Conservation (phyloP, 2,888 invertebrate species). For the Seira musarum region DNA sequence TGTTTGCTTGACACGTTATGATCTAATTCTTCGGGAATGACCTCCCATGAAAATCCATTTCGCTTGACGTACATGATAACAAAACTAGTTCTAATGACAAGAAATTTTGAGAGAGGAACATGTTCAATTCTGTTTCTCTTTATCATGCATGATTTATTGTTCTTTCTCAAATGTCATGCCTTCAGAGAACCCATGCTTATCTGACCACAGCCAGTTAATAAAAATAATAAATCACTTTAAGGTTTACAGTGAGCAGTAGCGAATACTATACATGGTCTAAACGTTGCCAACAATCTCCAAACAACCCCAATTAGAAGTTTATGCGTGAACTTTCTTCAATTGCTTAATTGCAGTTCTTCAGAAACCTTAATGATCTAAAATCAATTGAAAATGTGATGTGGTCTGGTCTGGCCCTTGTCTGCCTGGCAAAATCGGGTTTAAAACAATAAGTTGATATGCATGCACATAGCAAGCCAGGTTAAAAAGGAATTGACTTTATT, state of each 20-base stretch:
- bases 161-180: too few species aligned
- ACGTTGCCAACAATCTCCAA: background rate
- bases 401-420: background rate
- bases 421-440: background rate
- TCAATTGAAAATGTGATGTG: constrained; percentile 2
- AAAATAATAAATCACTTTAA: constrained; percentile 10
- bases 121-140: too few species aligned
- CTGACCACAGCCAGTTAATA: background rate
- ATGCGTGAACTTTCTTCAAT: background rate
- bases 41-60: background rate
- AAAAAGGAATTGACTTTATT: background rate
- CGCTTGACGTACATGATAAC: background rate
- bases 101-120: background rate
- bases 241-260: background rate
- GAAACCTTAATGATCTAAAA: background rate
- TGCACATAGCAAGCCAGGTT: background rate
- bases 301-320: background rate
- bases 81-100: too few species aligned
- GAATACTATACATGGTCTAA: background rate
- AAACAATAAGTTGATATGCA: background rate
- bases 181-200: background rate
- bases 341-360: background rate
- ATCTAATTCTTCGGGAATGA: constrained; percentile 3
- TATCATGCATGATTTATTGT: too few species aligned
- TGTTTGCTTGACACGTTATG: background rate